Conservation (phyloP, 2,113 vertebrate genomes). For the Neotragus moschatus region DNA sequence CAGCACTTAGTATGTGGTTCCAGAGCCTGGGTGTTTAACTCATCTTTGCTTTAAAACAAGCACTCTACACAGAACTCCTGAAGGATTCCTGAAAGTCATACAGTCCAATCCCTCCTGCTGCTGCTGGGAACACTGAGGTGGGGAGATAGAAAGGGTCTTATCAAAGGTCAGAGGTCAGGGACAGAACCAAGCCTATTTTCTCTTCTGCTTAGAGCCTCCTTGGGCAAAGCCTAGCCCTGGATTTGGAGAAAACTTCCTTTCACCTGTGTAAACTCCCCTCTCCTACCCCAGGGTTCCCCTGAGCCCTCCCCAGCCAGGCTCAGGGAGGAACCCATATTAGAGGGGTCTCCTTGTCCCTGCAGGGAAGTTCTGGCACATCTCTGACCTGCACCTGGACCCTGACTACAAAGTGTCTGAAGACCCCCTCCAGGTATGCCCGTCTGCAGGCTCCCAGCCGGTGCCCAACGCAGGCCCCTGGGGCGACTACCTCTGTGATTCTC, state of each 20-base stretch:
- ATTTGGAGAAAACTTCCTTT: neutral
- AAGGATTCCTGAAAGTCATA: neutral
- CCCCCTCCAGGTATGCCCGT: conserved; percentile 83
- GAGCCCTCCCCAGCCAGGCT: neutral
- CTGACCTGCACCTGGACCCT: conserved; percentile 92
- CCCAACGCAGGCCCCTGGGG: conserved; percentile 86
- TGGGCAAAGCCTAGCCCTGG: neutral
- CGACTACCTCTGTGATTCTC: conserved; percentile 90
- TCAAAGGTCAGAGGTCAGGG: neutral
- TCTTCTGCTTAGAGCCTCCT: neutral
- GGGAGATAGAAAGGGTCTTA: neutral
- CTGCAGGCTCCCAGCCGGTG: conserved; percentile 81
- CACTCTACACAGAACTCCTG: neutral
- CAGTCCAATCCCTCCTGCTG: neutral
- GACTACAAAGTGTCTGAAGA: conserved; percentile 79
- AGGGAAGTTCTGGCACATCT: conserved; percentile 94
- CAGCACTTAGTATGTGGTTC: neutral
- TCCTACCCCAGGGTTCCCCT: neutral
- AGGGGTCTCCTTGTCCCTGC: neutral
- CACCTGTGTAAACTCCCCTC: neutral
- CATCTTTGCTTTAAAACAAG: neutral
- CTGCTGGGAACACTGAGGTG: neutral
- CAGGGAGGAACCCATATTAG: neutral
- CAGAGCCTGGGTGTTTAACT: neutral
- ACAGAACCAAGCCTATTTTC: neutral